A percentile compares a stretch with the other conserved stretches of the same genome.
Conservation (phyloP, 2,888 invertebrate genomes). For the Nysson spinosus region DNA sequence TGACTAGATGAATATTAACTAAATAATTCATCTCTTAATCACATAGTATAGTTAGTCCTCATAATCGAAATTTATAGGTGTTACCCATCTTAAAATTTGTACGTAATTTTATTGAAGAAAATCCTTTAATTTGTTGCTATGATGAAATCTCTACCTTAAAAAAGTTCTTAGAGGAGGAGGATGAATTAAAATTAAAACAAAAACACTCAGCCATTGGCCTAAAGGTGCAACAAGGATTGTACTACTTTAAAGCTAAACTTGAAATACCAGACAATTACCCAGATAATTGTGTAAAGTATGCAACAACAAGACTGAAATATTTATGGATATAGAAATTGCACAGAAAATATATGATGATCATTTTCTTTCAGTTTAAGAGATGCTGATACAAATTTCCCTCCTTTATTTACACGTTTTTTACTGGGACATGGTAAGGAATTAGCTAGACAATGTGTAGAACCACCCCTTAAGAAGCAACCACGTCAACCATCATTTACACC, state of each 20-base stretch:
- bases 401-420: constrained; percentile 81
- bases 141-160: constrained; percentile 84
- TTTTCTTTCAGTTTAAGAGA: constrained; percentile 79
- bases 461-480: constrained; percentile 80
- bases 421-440: constrained; percentile 84
- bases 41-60: constrained; percentile 1
- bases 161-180: constrained; percentile 77
- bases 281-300: constrained; percentile 77
- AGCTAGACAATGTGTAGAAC: constrained; percentile 84
- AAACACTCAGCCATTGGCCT: constrained; percentile 81
- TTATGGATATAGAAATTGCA: background rate
- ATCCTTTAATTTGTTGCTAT: constrained; percentile 85
- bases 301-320: constrained; percentile 14
- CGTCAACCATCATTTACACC: constrained; percentile 81
- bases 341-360: background rate
- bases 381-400: constrained; percentile 83
- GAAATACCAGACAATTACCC: constrained; percentile 84
- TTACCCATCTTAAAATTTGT: constrained; percentile 81
- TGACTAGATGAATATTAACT: background rate
- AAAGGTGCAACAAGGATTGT: constrained; percentile 80
- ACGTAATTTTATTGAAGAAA: constrained; percentile 83
- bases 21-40: background rate
- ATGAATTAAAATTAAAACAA: constrained; percentile 84
- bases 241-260: constrained; percentile 81
- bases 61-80: constrained; percentile 78